Evolutionary conservation across 2,888 invertebrate species (phyloP).

Genomic region (Meliscaeva auricollis): DNA sequence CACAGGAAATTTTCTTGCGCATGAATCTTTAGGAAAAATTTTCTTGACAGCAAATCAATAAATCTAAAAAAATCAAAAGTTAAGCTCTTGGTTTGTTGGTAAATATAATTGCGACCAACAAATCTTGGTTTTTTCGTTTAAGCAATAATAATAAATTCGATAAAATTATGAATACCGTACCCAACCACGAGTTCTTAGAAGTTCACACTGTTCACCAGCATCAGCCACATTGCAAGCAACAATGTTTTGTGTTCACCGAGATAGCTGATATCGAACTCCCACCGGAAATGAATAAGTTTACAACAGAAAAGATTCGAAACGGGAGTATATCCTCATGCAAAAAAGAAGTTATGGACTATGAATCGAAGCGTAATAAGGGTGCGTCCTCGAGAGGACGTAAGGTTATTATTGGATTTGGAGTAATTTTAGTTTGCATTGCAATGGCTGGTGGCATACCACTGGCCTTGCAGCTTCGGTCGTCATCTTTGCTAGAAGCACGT

Average conservation of each 20-base stretch:
- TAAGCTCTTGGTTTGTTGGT: slow-evolving; percentile 51
- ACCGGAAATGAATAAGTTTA: slow-evolving; percentile 83
- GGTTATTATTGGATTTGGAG: slow-evolving; percentile 80
- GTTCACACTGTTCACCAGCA: slow-evolving; percentile 82
- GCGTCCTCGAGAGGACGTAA: slow-evolving; percentile 80
- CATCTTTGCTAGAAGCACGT: slow-evolving; percentile 86
- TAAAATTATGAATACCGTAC: slow-evolving; percentile 82
- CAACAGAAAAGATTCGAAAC: slow-evolving; percentile 82
- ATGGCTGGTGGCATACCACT: slow-evolving; percentile 85
- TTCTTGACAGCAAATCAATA: slow-evolving; percentile 68
- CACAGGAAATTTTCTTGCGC: slow-evolving; percentile 29
- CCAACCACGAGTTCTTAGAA: slow-evolving; percentile 84
- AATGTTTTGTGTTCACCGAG: slow-evolving; percentile 84
- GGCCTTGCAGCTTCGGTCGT: slow-evolving; percentile 86
- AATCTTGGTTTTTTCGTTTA: background rate
- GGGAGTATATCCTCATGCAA: slow-evolving; percentile 82
- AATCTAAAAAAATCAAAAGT: slow-evolving; percentile 36
- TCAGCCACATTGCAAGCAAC: slow-evolving; percentile 83
- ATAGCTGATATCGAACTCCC: slow-evolving; percentile 84
- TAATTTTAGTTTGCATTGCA: slow-evolving; percentile 82
- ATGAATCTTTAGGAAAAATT: slow-evolving; percentile 11
- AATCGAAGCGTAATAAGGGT: slow-evolving; percentile 66
- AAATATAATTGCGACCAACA: slow-evolving; percentile 49
- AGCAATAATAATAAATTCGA: background rate
- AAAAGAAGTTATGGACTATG: slow-evolving; percentile 79